Evolutionary conservation across 2,888 invertebrate genomes (phyloP).

Genomic region (Hoplodrina blanda): DNA sequence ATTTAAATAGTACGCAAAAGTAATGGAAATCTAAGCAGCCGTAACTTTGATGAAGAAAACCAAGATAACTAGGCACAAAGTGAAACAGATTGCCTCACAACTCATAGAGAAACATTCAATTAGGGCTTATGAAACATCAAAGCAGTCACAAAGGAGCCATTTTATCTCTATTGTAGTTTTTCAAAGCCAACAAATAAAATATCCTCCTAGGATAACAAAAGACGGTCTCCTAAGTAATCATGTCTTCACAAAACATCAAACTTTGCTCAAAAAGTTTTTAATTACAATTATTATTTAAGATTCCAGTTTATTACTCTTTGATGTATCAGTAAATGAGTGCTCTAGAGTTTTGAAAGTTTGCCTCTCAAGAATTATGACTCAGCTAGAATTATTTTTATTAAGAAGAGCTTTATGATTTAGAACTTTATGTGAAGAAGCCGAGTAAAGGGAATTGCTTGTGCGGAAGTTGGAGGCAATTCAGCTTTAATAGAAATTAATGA

Average conservation of each 20-base stretch:
- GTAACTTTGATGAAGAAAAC: conserved; percentile 19
- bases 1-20: conserved; percentile 1
- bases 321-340: conserved; percentile 57
- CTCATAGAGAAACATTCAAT: conserved; percentile 40
- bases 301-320: conserved; percentile 59
- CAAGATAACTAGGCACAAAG: conserved; percentile 13
- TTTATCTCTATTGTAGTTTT: conserved; percentile 39
- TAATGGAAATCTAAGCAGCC: conserved; percentile 12
- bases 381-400: conserved; percentile 35
- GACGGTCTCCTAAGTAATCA: conserved; percentile 27
- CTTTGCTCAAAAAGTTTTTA: conserved; percentile 53
- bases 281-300: conserved; percentile 55
- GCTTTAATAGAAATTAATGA: neutral
- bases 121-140: conserved; percentile 37
- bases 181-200: conserved; percentile 47
- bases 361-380: conserved; percentile 43
- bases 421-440: conserved; percentile 24
- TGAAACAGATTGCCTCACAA: conserved; percentile 32
- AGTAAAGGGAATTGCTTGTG: conserved; percentile 27
- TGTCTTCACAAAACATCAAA: conserved; percentile 34
- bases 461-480: neutral
- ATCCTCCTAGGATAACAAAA: conserved; percentile 13
- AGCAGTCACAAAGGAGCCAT: conserved; percentile 34
- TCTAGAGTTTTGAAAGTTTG: conserved; percentile 43
- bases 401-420: conserved; percentile 24